Percentiles rank a stretch among this genome's conserved stretches.
Conservation (phyloP, 2,113 vertebrate species). For the Micronycteris hirsuta region DNA sequence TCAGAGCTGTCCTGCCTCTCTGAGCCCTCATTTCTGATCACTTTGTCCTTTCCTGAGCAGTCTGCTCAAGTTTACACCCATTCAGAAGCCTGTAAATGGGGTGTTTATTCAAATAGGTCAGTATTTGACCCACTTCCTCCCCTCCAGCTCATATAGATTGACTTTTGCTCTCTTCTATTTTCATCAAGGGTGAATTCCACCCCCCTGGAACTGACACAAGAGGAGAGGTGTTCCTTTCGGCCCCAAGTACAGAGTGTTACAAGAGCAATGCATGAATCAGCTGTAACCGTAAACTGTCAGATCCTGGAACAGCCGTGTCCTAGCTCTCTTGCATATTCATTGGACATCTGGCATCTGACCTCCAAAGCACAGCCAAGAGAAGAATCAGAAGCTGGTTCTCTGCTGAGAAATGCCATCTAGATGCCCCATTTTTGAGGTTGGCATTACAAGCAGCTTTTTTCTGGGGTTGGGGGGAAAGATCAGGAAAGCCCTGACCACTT, state of each 20-base stretch:
- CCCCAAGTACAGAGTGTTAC: background rate
- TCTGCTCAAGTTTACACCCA: background rate
- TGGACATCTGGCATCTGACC: background rate
- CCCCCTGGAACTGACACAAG: background rate
- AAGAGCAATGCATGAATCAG: background rate
- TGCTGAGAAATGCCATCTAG: background rate
- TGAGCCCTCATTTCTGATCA: background rate
- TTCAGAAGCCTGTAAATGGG: background rate
- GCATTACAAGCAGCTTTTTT: background rate
- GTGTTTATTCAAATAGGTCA: background rate
- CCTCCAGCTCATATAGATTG: background rate
- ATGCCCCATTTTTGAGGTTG: background rate
- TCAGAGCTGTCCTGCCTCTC: background rate
- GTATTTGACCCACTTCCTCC: background rate
- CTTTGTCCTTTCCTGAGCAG: background rate
- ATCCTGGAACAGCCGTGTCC: background rate
- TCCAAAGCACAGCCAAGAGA: background rate
- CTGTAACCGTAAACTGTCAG: background rate
- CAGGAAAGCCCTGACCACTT: background rate
- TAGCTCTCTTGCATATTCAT: background rate
- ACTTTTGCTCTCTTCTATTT: background rate
- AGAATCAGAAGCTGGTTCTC: background rate
- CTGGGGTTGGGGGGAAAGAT: fast-evolving
- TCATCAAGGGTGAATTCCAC: background rate
- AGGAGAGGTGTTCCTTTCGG: background rate